Percentiles rank a stretch among this genome's conserved stretches.
Evolutionary conservation across 2,888 invertebrate genomes (phyloP).

Genomic region (Pachymerium ferrugineum): DNA sequence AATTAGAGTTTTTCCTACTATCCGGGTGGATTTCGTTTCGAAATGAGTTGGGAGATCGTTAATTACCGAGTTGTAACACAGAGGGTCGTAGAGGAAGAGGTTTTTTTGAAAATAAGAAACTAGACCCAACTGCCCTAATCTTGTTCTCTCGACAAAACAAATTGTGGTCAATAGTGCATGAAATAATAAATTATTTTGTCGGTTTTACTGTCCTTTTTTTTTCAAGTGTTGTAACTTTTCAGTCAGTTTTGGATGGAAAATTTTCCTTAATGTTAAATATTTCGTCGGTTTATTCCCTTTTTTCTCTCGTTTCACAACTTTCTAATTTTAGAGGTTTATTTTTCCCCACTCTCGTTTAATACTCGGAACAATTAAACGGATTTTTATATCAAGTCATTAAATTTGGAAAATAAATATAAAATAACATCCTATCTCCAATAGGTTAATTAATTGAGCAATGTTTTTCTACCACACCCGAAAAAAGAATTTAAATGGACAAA

Average conservation of each 20-base stretch:
- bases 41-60: no score
- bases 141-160: constrained; percentile 15
- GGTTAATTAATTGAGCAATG: constrained; percentile 24
- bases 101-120: background rate
- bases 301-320: background rate
- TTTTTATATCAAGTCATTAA: background rate
- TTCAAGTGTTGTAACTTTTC: background rate
- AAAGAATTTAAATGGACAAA: background rate
- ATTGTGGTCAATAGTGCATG: constrained; percentile 8
- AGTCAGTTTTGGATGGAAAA: background rate
- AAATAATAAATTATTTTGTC: background rate
- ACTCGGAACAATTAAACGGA: background rate
- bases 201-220: background rate
- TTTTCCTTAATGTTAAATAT: no score
- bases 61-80: no score
- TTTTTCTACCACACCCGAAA: constrained; percentile 19
- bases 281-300: background rate
- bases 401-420: background rate
- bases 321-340: no score
- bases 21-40: no score
- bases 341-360: no score
- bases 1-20: background rate
- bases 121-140: constrained; percentile 16
- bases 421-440: constrained; percentile 5
- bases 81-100: background rate